Evolutionary conservation across 2,113 vertebrate species (phyloP), one percentile per base, ranked within the genome.

Genomic region (Holacanthus passer): DNA sequence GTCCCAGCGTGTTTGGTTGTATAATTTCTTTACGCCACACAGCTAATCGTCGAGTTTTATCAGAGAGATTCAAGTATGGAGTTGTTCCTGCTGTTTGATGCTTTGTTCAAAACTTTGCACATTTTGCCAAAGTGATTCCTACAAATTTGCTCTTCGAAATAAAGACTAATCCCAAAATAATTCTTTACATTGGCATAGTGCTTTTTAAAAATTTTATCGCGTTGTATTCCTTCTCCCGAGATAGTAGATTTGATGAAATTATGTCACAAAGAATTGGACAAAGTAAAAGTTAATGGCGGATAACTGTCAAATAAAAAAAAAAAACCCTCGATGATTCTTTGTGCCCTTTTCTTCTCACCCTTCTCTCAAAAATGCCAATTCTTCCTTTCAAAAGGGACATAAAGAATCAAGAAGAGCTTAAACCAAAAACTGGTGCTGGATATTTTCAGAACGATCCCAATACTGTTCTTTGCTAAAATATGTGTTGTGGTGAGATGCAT

Each of bases 401-500:
- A 79, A 65, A 22, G 17, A 79, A 69, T 87, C 48, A 77, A 74
- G 24, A n/a, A 63, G 32, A 41, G 63, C 37, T 68, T 56, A 13
- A 71, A 81, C 7, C 43, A 64, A 70, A 55, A 47, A 47, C 45
- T 29, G 37, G 27, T 17, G 52, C 14, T 45, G 32, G 27, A 66
- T 53, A 9, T 45, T 62, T n/a, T 19, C 13, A 32, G 3, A 56
- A 79, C 3, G 2, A 67, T 45, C 35, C 73, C 43, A 17, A 20
- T 53, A 41, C 50, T 55, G 65, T 22, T 78, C 62, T 73, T 72
- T 66, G 66, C 77, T 80, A 60, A 83, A 71, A 79, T 43, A 24
- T 48, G 37, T 79, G 73, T 85, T 72, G 59, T 82, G 35, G 66
- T 88, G 82, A 87, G 87, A 92, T 89, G 60, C 77, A 79, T 75